Base-by-base conservation (phyloP, 2,888 invertebrate species). In the Thereva nobilitata region DNA sequence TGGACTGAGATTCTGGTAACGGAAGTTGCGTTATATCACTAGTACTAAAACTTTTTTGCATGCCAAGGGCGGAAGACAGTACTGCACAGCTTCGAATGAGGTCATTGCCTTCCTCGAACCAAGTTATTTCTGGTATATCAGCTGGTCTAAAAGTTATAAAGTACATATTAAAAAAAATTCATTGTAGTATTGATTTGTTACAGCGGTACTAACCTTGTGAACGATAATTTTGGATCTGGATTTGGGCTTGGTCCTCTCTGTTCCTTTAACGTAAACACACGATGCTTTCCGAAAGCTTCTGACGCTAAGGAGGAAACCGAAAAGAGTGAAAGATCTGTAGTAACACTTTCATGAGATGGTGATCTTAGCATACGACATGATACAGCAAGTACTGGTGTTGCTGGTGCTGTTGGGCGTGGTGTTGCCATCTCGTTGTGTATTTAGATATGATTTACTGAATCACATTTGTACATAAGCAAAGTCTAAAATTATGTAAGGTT, bases 31-130 rank as follows among this genome's bases (percentile, higher is more conserved):
- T 82, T 12, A 93, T 89, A 76, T 93, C 93, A 38, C 88, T 89
- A 0, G 92, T 91, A 75, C 92, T 92, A 82, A 93, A 92, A 73
- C 91, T 91, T 74, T 92, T 87, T 55, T 91, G 89, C n/a, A 92
- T 84, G 2, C 93, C 92, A 0, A 92, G 82, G 59, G 89, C 91
- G 0, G 90, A 89, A 55, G 91, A 91, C 37, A 93, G 83, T 5
- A 88, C 89, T 0, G 90, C 92, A 77, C 92, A 93, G 67, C 90
- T 90, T 38, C 89, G 86, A 68, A 93, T 89, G 72, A 92, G 81
- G 74, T 91, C 91, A 65, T 89, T 88, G 76, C 91, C 91, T 75
- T 89, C 89, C 80, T 92, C 92, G 69, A 86, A 85, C 83, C 87
- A 85, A 47, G 87, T 78, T 47, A 87, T 84, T 76, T 88, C 88